Percentiles rank a stretch among this genome's conserved stretches.
phyloP scores from a whole-genome alignment of 2,113 vertebrate genomes.

The Rhinoptilus africanus region DNA sequence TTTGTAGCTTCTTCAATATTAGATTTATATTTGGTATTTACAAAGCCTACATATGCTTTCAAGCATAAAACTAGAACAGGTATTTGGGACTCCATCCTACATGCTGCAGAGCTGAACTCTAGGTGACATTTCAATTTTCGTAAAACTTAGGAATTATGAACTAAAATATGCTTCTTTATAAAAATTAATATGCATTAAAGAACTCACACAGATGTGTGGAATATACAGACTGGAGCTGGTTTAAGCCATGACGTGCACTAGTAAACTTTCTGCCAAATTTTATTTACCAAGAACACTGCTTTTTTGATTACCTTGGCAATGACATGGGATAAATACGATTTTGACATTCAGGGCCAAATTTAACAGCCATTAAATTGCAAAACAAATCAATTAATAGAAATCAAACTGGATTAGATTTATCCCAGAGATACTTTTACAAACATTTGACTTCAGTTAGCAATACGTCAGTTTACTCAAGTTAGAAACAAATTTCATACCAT shows the following conservation, averaged over 20 bases:
- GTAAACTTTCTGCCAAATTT: background rate
- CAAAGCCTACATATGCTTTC: background rate
- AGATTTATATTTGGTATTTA: background rate
- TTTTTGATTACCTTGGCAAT: background rate
- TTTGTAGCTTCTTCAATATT: background rate
- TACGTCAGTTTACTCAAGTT: background rate
- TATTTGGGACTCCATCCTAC: background rate
- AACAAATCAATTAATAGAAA: slow-evolving; percentile 43
- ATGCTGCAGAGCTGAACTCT: background rate
- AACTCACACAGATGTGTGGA: background rate
- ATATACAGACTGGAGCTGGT: background rate
- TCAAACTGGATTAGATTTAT: background rate
- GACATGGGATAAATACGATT: background rate
- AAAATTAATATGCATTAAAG: background rate
- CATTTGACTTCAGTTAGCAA: slow-evolving; percentile 20
- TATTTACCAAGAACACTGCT: background rate
- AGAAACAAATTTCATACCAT: slow-evolving; percentile 11
- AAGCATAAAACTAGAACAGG: background rate
- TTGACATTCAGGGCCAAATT: background rate
- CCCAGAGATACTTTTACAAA: background rate
- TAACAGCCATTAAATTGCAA: slow-evolving; percentile 37
- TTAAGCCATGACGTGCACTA: background rate
- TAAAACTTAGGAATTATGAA: background rate
- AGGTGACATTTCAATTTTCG: background rate
- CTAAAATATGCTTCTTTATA: background rate